A percentile compares a stretch with the other conserved stretches of the same genome.
These are phyloP conservation scores for Frankliniella intonsa DNA, from an alignment of 2,888 invertebrate species.

Conservation along the genomic window DNA sequence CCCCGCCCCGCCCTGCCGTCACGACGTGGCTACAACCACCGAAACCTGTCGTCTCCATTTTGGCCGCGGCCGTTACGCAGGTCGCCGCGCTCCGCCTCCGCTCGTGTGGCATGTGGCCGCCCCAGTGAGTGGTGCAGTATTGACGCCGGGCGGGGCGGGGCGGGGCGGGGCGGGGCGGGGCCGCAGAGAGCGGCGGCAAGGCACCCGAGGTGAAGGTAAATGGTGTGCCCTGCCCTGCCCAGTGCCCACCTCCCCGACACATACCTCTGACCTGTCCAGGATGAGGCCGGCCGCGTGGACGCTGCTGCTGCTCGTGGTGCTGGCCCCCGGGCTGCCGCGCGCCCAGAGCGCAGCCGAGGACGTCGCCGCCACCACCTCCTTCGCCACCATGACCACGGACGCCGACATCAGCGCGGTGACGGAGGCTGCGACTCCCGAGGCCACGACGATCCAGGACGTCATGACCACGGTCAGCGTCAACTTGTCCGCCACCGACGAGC, in stretches of 20 bases:
- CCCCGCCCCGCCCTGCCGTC: not conserved
- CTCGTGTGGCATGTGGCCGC: not conserved
- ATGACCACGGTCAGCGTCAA: not conserved
- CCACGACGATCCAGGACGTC: not conserved
- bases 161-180: not conserved
- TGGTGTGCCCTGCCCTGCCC: not conserved
- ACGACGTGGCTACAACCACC: not conserved
- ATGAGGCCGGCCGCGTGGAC: not conserved
- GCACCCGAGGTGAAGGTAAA: not conserved
- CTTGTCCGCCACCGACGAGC: not conserved
- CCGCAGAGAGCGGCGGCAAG: not conserved
- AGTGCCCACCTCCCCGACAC: not conserved
- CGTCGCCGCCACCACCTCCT: not conserved
- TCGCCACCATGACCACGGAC: not conserved
- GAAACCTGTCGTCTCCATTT: not conserved
- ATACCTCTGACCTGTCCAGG: not conserved
- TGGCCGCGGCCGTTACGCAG: not conserved
- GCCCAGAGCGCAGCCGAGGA: too few species aligned
- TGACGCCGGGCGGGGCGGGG: not conserved
- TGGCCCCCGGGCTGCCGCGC: not conserved
- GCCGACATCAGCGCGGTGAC: not conserved
- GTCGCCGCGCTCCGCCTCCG: too few species aligned
- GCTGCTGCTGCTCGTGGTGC: not conserved
- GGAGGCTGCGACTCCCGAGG: not conserved
- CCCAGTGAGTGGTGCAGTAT: too few species aligned